Conservation (phyloP, 2,888 invertebrate species). For the Cephus sareptanus region DNA sequence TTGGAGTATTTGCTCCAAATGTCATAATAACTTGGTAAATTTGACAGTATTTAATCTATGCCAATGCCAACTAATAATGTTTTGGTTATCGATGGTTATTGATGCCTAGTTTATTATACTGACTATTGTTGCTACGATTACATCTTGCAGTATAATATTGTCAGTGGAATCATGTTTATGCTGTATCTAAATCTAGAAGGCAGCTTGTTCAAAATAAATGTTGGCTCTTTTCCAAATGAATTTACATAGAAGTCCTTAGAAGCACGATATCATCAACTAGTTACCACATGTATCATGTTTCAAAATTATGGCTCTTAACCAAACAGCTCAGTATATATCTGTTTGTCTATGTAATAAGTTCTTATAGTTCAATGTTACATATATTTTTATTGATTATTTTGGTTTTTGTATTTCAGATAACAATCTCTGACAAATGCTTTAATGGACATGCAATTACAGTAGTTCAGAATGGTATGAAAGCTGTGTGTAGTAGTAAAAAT, state of each 20-base stretch:
- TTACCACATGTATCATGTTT: not conserved
- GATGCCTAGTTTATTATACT: not conserved
- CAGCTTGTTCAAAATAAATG: constrained; percentile 4
- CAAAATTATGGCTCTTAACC: not conserved
- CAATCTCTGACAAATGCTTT: not conserved
- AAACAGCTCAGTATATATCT: not conserved
- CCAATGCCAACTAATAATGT: not conserved
- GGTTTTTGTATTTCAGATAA: constrained; percentile 38
- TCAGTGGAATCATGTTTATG: not conserved
- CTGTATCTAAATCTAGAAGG: constrained; percentile 3
- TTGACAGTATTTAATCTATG: not conserved
- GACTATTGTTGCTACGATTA: not conserved
- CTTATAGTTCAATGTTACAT: not conserved
- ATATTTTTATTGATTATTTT: constrained; percentile 13
- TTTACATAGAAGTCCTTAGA: not conserved
- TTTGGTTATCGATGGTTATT: not conserved
- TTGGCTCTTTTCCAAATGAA: constrained; percentile 6
- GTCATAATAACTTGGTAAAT: not conserved
- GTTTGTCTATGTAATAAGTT: not conserved
- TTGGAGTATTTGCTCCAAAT: not conserved
- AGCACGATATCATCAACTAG: not conserved
- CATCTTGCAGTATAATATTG: not conserved
- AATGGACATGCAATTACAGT: too few species aligned
- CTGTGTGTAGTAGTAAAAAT: not conserved
- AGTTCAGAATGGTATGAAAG: too few species aligned